These are phyloP conservation scores for Cetoscarus ocellatus DNA, from an alignment of 2,797 vertebrate species.

Conservation along the genomic window DNA sequence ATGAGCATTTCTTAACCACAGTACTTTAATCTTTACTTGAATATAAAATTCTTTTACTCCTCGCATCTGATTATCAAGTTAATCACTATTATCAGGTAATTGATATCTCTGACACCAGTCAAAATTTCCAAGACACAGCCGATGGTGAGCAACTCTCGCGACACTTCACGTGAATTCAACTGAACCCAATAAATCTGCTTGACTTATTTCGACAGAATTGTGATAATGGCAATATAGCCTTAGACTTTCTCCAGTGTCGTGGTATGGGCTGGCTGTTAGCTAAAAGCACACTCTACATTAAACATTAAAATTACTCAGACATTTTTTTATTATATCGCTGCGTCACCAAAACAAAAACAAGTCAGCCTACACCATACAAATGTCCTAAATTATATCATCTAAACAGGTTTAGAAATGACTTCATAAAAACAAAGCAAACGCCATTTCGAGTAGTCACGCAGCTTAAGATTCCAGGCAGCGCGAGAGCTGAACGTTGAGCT, in stretches of 20 bases:
- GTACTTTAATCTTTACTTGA: too few relatives aligned
- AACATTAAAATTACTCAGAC: neutral
- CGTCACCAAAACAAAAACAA: conserved; percentile 14
- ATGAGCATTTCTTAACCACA: too few relatives aligned
- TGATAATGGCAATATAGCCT: neutral
- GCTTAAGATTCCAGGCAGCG: conserved; percentile 3
- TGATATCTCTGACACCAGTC: conserved; percentile 7
- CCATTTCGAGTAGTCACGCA: neutral
- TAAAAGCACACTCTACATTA: neutral
- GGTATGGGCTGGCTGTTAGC: neutral
- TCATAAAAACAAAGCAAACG: neutral
- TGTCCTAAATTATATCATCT: neutral
- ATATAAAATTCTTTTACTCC: too few relatives aligned
- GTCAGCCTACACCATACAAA: neutral
- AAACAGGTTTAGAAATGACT: neutral
- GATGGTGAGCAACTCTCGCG: conserved; percentile 1
- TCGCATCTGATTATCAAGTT: neutral
- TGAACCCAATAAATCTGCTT: neutral
- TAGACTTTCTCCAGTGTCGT: neutral
- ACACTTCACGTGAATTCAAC: conserved; percentile 2
- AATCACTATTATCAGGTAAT: neutral
- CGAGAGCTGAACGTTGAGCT: conserved; percentile 29
- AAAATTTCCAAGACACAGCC: neutral
- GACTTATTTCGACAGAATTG: neutral
- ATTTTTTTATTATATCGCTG: conserved; percentile 11